Evolutionary conservation across 2,888 invertebrate genomes (phyloP).

Genomic region (Clusia tigrina): DNA sequence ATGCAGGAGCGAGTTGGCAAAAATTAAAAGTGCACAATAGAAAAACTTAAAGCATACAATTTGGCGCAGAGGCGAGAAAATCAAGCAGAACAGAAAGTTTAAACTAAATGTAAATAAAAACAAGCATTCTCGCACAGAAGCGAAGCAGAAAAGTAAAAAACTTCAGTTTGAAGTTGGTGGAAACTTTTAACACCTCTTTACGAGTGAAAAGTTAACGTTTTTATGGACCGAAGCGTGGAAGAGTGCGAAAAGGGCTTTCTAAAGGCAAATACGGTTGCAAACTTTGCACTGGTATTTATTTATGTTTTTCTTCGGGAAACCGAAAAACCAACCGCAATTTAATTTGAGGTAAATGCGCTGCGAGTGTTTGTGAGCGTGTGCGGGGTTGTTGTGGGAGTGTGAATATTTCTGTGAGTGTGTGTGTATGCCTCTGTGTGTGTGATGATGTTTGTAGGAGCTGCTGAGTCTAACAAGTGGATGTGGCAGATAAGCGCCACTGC

Average conservation of each 20-base stretch:
- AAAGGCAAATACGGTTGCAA: background rate
- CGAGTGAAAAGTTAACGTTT: background rate
- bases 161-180: background rate
- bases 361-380: no score
- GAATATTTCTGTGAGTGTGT: background rate
- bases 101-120: no score
- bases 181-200: background rate
- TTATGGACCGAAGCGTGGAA: no score
- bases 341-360: background rate
- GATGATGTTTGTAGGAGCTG: no score
- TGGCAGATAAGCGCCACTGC: constrained; percentile 23
- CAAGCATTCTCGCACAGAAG: no score
- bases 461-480: constrained; percentile 22
- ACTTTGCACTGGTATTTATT: no score
- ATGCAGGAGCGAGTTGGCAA: no score
- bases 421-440: constrained; percentile 15
- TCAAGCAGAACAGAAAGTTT: background rate
- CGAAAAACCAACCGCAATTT: background rate
- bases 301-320: background rate
- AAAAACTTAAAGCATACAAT: background rate
- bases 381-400: background rate
- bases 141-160: no score
- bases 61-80: background rate
- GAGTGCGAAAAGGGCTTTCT: background rate
- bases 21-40: background rate